A percentile compares a stretch with the other conserved stretches of the same genome.
phyloP scores from a whole-genome alignment of 2,797 vertebrate genomes.

The Fistularia tabacaria region DNA sequence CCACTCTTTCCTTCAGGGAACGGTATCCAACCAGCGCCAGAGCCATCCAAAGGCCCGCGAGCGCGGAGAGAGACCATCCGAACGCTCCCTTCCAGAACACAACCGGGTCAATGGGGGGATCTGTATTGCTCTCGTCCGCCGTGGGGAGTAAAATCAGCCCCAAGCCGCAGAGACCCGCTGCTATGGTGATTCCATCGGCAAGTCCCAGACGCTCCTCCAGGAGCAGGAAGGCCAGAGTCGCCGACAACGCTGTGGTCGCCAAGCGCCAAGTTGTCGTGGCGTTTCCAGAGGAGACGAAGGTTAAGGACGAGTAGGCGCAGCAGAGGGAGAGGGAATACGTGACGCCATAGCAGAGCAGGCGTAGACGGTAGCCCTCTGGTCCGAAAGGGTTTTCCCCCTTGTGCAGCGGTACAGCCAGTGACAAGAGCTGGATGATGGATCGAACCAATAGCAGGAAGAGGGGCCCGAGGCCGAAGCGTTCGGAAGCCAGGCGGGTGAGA shows the following conservation, averaged over 20 bases:
- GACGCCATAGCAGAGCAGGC: conserved; percentile 88
- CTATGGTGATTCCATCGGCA: conserved; percentile 80
- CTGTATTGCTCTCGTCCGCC: conserved; percentile 57
- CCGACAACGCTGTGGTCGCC: conserved; percentile 90
- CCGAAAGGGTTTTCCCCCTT: conserved; percentile 89
- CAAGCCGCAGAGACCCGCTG: conserved; percentile 85
- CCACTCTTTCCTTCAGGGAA: conserved; percentile 90
- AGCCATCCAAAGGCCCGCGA: conserved; percentile 92
- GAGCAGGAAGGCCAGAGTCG: conserved; percentile 88
- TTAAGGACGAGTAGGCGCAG: conserved; percentile 92
- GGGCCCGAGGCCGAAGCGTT: conserved; percentile 88
- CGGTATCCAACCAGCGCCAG: conserved; percentile 94
- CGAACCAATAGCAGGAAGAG: conserved; percentile 92
- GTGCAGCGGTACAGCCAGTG: conserved; percentile 83
- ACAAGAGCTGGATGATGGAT: conserved; percentile 86
- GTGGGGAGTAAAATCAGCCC: conserved; percentile 87
- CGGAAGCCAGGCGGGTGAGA: conserved; percentile 85
- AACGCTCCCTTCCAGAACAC: conserved; percentile 91
- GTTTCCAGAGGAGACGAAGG: conserved; percentile 87
- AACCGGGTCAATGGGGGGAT: conserved; percentile 74
- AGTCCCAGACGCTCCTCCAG: conserved; percentile 88
- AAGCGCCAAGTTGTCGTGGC: conserved; percentile 92
- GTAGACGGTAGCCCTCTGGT: conserved; percentile 85
- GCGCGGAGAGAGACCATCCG: conserved; percentile 90
- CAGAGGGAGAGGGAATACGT: conserved; percentile 94